phyloP scores from a whole-genome alignment of 2,797 vertebrate genomes.

The Schizothorax lantsangensis region DNA sequence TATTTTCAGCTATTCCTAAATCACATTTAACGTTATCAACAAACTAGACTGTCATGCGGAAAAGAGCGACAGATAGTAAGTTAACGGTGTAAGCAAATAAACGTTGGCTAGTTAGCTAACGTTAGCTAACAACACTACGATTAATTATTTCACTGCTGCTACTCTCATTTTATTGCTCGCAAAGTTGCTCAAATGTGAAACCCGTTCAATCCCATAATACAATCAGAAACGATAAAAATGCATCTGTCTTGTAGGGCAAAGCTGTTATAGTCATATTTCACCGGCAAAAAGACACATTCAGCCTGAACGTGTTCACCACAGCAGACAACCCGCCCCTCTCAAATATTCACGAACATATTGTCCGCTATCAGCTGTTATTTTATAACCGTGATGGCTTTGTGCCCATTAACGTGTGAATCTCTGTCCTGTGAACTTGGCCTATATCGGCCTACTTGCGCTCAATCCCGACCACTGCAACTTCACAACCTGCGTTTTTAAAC shows the following conservation, averaged over 20 bases:
- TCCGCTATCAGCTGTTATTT: slow-evolving; percentile 55
- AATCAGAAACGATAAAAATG: not conserved
- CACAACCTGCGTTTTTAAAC: slow-evolving; percentile 44
- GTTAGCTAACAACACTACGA: slow-evolving; percentile 14
- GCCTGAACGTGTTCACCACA: not conserved
- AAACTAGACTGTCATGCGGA: not conserved
- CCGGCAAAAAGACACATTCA: slow-evolving; percentile 6
- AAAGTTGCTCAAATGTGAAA: not conserved
- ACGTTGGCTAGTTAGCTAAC: not conserved
- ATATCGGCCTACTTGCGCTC: slow-evolving; percentile 35
- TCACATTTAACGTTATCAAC: not conserved
- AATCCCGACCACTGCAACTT: slow-evolving; percentile 32
- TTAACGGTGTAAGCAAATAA: not conserved
- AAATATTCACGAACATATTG: slow-evolving; percentile 65
- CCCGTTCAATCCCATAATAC: not conserved
- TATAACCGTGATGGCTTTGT: not conserved
- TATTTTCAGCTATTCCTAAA: not conserved
- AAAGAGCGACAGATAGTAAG: not conserved
- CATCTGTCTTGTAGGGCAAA: not conserved
- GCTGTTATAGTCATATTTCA: not conserved
- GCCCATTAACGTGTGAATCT: slow-evolving; percentile 20
- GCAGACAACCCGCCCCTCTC: not conserved
- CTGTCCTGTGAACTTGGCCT: slow-evolving; percentile 43
- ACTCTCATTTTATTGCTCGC: not conserved
- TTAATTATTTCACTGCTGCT: not conserved